Evolutionary conservation across 2,888 invertebrate genomes (phyloP).

Genomic region (Ormyrus thymus): DNA sequence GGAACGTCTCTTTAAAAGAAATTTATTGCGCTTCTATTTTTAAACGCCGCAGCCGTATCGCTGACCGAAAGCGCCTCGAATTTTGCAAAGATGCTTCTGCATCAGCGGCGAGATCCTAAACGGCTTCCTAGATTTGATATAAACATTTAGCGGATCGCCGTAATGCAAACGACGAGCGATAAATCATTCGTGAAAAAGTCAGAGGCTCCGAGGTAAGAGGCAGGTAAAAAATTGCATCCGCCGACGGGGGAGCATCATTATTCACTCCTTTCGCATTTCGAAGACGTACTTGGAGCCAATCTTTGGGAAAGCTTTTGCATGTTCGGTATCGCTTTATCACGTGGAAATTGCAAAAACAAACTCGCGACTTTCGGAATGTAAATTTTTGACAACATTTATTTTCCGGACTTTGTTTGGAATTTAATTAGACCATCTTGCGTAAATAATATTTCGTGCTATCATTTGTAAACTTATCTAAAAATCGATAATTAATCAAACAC

Average conservation of each 20-base stretch:
- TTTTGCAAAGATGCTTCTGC: neutral
- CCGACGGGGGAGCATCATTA: neutral
- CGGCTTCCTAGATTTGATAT: neutral
- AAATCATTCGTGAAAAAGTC: conserved; percentile 14
- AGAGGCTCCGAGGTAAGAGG: neutral
- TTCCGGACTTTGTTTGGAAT: too few species aligned
- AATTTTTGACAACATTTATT: too few species aligned
- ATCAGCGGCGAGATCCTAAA: neutral
- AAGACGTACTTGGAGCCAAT: neutral
- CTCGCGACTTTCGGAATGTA: neutral
- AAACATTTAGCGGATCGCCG: conserved; percentile 19
- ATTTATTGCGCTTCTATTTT: neutral
- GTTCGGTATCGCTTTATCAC: neutral
- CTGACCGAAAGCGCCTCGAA: neutral
- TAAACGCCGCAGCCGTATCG: neutral
- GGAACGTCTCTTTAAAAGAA: neutral
- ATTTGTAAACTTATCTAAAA: too few species aligned
- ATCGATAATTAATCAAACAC: too few species aligned
- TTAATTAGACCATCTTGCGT: too few species aligned
- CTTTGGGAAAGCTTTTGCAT: neutral
- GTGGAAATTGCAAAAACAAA: neutral
- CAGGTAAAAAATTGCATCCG: conserved; percentile 1
- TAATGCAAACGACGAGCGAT: conserved; percentile 23
- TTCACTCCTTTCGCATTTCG: neutral
- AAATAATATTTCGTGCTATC: too few species aligned